phyloP scores from a whole-genome alignment of 2,888 invertebrate species.

The Malachius bipustulatus region DNA sequence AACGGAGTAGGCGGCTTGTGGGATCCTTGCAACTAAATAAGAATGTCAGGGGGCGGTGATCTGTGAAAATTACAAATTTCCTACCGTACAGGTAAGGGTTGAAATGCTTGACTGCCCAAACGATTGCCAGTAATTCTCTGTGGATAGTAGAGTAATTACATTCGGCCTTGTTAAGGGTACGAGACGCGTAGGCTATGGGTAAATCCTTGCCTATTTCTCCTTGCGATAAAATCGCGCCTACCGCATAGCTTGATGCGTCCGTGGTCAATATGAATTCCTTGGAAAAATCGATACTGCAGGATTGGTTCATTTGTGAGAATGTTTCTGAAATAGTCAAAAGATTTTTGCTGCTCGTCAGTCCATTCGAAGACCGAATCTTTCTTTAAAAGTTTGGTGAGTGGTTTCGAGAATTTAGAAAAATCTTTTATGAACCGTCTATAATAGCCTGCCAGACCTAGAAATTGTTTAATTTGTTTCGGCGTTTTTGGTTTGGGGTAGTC shows the following conservation, averaged over 20 bases:
- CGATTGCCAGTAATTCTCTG: conserved; percentile 26
- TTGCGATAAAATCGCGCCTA: conserved; percentile 25
- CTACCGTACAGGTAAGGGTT: conserved; percentile 26
- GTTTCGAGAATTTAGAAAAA: too few species aligned
- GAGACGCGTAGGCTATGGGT: conserved; percentile 25
- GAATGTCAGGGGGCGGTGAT: conserved; percentile 27
- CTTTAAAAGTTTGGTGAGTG: too few species aligned
- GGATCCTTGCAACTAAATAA: conserved; percentile 26
- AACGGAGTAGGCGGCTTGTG: conserved; percentile 22
- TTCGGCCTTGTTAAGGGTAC: conserved; percentile 25
- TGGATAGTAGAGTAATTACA: conserved; percentile 27
- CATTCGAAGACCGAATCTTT: too few species aligned
- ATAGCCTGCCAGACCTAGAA: too few species aligned
- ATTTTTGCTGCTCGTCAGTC: too few species aligned
- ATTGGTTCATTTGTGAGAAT: not conserved
- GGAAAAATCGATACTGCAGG: conserved; percentile 14
- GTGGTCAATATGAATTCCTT: conserved; percentile 21
- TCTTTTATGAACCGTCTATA: too few species aligned
- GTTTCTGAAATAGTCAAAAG: too few species aligned
- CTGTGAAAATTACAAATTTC: conserved; percentile 26
- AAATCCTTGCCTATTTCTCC: conserved; percentile 19
- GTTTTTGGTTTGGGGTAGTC: too few species aligned
- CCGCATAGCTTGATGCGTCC: conserved; percentile 24
- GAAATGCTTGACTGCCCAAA: conserved; percentile 24
- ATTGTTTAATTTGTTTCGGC: too few species aligned